These are phyloP conservation scores for Phylloscopus trochilus DNA, from an alignment of 2,113 vertebrate species.

Conservation along the genomic window DNA sequence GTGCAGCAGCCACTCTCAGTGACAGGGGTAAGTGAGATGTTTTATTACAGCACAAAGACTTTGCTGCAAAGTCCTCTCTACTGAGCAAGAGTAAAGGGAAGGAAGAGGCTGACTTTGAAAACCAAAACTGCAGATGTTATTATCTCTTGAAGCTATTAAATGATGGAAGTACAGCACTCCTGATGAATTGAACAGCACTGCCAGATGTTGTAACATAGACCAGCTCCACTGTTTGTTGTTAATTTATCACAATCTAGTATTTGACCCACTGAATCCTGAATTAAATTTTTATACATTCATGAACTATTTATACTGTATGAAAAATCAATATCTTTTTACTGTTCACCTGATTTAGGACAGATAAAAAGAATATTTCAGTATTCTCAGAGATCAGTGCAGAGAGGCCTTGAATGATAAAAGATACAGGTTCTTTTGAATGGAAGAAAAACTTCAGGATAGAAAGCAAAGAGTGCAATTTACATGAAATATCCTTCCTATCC, in stretches of 20 bases:
- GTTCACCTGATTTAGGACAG: constrained; percentile 11
- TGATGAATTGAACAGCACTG: background rate
- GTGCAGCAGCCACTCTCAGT: background rate
- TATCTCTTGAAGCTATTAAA: background rate
- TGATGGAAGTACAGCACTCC: background rate
- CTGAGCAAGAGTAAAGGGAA: background rate
- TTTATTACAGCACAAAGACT: background rate
- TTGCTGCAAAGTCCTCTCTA: background rate
- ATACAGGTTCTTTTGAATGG: background rate
- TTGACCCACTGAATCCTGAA: background rate
- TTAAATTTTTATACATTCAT: background rate
- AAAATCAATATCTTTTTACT: constrained; percentile 19
- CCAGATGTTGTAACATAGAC: background rate
- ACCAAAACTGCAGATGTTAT: background rate
- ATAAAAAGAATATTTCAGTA: constrained; percentile 13
- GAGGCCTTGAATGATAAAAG: background rate
- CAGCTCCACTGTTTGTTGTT: background rate
- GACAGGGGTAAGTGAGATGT: background rate
- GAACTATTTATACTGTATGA: background rate
- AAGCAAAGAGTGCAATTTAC: background rate
- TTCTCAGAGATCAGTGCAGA: background rate
- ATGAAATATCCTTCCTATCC: constrained; percentile 6
- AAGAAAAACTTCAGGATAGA: background rate
- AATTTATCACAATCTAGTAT: background rate
- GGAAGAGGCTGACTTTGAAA: background rate